Base-by-base conservation (phyloP, 2,888 invertebrate species). In the Ophioninae sp. region DNA sequence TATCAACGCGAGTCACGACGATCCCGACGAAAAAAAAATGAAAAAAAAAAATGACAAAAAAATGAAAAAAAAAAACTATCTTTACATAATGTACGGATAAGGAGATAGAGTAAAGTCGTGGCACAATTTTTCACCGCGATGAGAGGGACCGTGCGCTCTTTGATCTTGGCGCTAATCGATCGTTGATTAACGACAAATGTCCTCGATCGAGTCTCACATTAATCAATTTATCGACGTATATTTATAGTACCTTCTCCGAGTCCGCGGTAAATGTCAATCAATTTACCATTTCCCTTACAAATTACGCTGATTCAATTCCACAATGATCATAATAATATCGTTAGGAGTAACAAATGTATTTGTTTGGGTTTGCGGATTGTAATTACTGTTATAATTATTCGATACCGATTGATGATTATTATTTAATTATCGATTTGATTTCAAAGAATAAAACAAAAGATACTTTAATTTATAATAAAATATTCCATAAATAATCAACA, bases 81-180 rank as follows among this genome's bases (percentile, higher is more conserved):
- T 51, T 51, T 51, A 51, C 51, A 51, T 37, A 22, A 69, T 37
- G 41, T 73, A n/a, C 5, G 44, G 30, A 39, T 56, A 41, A 22
- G 37, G 13, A 61, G 58, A 59, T 37, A 30, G 61, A 22, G 56
- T 7, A 10, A 30, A 8, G 2, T 56, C 8, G 69, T n/a, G 56
- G n/a, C 30, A n/a, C 69, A 17, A 20, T 75, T 63, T 30, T 64
- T 71, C 9, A 71, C 30, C 51, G 51, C 22, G 71, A 41, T n/a
- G 51, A 51, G 51, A 64, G 69, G 22, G 17, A 13, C 13, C 6
- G 6, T 56, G 17, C n/a, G 30, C 17, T 39, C 75, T 81, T 81
- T 69, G 56, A 75, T 74, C 68, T 51, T 6, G 64, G 56, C 69
- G 64, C 64, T 81, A 81, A 81, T 81, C 80, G 80, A 69, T 75